A percentile compares a stretch with the other conserved stretches of the same genome.
phyloP scores from a whole-genome alignment of 2,113 vertebrate species.

The Anseranas semipalmata region DNA sequence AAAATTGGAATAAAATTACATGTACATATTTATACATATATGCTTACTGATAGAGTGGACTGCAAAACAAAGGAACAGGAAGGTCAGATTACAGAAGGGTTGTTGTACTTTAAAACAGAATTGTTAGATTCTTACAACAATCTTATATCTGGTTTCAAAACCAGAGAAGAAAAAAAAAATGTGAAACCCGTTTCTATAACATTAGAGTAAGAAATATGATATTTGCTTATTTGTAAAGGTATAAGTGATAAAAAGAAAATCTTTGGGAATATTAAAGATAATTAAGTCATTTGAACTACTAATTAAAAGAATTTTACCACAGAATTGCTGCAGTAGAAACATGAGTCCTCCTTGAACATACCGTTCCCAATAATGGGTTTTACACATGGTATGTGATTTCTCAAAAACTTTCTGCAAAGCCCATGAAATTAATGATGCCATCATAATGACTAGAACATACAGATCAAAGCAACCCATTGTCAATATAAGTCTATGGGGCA shows the following conservation, averaged over 20 bases:
- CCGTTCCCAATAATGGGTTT: background rate
- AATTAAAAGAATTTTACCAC: background rate
- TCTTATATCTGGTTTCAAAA: background rate
- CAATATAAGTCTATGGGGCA: background rate
- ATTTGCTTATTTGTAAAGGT: background rate
- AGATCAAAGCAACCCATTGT: background rate
- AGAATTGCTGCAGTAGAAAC: background rate
- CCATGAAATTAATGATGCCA: background rate
- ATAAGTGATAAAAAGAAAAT: background rate
- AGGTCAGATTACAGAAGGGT: background rate
- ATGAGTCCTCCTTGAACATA: background rate
- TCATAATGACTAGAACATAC: background rate
- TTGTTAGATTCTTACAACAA: background rate
- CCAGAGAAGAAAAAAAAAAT: background rate
- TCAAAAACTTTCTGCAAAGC: background rate
- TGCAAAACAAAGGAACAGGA: background rate
- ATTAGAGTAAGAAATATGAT: background rate
- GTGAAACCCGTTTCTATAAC: background rate
- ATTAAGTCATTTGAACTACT: background rate
- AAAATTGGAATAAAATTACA: background rate
- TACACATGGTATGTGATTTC: background rate
- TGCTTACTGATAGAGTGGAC: background rate
- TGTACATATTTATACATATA: rapidly evolving
- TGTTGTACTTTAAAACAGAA: background rate
- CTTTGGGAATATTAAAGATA: background rate